Evolutionary conservation across 2,888 invertebrate species (phyloP).

Genomic region (Onchidella celtica): DNA sequence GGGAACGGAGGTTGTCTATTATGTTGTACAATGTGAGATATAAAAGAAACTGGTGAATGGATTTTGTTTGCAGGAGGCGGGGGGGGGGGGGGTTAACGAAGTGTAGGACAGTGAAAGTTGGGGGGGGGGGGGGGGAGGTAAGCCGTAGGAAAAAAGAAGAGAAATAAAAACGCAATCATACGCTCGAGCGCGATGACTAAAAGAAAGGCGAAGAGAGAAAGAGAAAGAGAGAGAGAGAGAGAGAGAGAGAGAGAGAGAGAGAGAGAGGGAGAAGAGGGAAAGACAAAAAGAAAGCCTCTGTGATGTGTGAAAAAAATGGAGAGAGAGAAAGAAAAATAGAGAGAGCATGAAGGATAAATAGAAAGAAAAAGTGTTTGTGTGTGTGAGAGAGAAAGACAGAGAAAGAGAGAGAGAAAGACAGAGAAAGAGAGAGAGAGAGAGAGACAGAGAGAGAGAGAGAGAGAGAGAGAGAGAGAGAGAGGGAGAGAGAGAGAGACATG

Average conservation of each 20-base stretch:
- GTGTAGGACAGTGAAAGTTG: constrained; percentile 24
- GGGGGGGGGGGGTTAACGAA: constrained; percentile 22
- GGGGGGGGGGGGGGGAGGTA: constrained; percentile 15
- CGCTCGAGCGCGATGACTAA: too few species aligned
- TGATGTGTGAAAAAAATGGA: neutral
- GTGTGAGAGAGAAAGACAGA: constrained; percentile 13
- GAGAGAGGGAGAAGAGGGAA: neutral
- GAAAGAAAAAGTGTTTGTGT: neutral
- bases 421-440: constrained; percentile 14
- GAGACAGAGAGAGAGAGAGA: constrained; percentile 10
- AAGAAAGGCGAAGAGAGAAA: too few species aligned
- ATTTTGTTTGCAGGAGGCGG: too few species aligned
- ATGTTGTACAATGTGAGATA: too few species aligned
- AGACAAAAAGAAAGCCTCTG: neutral
- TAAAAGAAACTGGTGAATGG: too few species aligned
- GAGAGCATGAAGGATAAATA: constrained; percentile 27
- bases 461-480: constrained; percentile 20
- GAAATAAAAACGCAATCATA: too few species aligned
- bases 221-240: neutral
- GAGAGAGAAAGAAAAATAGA: neutral
- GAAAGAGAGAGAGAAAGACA: constrained; percentile 20
- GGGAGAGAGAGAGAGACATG: constrained; percentile 9
- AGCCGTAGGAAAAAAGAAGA: neutral
- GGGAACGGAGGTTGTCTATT: too few species aligned
- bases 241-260: neutral